Percentiles rank a stretch among this genome's conserved stretches.
Conservation (phyloP, 2,113 vertebrate species). For the Tiliqua scincoides region DNA sequence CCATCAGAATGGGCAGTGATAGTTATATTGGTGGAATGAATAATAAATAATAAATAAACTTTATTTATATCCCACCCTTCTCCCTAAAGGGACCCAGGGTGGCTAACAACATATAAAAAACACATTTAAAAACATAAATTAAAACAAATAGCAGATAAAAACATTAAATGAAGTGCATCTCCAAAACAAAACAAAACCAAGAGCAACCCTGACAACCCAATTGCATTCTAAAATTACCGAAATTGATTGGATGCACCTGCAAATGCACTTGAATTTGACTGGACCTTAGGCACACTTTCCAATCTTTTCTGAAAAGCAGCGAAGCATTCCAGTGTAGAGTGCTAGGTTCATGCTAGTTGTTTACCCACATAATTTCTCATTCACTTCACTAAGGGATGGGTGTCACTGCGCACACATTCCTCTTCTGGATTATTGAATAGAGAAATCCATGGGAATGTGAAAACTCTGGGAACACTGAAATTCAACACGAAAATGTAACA, state of each 20-base stretch:
- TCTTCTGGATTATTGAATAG: background rate
- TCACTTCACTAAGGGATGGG: background rate
- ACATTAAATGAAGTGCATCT: background rate
- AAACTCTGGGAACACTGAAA: no score
- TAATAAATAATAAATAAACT: no score
- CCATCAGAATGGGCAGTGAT: background rate
- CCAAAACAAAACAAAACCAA: background rate
- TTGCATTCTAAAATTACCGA: background rate
- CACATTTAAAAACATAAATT: no score
- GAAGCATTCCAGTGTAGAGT: background rate
- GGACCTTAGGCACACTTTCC: background rate
- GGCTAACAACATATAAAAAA: no score
- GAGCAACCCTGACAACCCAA: background rate
- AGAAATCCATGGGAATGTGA: background rate
- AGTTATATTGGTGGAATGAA: background rate
- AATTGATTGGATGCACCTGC: background rate
- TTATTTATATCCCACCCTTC: no score
- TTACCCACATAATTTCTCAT: background rate
- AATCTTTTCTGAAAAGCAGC: background rate
- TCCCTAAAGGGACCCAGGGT: no score
- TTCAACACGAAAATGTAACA: no score
- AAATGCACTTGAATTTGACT: background rate
- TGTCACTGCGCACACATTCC: background rate
- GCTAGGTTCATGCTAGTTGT: background rate
- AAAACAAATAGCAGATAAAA: no score